Base-by-base conservation (phyloP, 2,113 vertebrate species). In the Marcusenius ussheri region DNA sequence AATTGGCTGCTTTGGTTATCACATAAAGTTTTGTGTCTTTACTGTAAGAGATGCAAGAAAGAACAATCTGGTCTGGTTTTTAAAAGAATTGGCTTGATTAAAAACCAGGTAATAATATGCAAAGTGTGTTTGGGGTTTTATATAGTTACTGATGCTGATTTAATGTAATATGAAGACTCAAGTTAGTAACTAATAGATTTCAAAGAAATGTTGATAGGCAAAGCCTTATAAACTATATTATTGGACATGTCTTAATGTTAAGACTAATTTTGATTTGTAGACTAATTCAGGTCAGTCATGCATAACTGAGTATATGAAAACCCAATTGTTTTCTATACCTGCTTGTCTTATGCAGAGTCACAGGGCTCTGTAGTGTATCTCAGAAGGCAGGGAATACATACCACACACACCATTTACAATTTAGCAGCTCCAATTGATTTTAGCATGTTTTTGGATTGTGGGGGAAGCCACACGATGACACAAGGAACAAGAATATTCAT, bases 51-150 rank as follows among this genome's bases (percentile, higher is more conserved):
- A 74, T 86, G 21, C 39, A 49, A 17, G 8, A 49, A 21, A 39
- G 42, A 21, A 49, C 21, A 50, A 31, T 27, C 35, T 31, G 24
- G 27, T 86, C 42, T 45, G 13, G 13, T 51, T 87, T 84, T 10
- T 31, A 87, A 87, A 87, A 51, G 84, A 50, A 87, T 13, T 87
- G 49, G 11, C 47, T 87, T 53, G 47, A 87, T 47, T 84, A 84
- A 84, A 83, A 19, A 45, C 15, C 39, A 21, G 31, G 15, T 7
- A 17, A 19, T 83, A 83, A 83, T 42, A 83, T 45, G 35, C 27
- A 42, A 35, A 21, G 39, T 83, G 8, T 24, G 19, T 83, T 83
- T 80, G 27, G 19, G 31, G 77, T 45, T 45, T 45, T 45, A 45
- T 45, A 83, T 3, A 4, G 17, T 27, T 45, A 45, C 77, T 19